Evolutionary conservation across 2,113 vertebrate genomes (phyloP).

Genomic region (Drymodes brunneopygia): DNA sequence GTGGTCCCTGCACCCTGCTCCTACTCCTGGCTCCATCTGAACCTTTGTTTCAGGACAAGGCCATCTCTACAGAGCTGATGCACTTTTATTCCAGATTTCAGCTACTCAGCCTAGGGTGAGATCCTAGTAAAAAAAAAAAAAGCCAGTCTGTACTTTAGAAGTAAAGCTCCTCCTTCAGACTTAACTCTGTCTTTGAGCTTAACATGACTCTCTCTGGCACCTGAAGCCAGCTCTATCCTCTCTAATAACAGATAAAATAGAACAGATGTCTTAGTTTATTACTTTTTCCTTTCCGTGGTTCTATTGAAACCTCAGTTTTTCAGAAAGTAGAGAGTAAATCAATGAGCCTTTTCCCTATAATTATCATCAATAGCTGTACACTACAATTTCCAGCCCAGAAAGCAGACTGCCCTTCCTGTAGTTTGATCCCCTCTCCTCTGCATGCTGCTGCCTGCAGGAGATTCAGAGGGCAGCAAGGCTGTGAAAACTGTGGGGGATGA

Average conservation of each 20-base stretch:
- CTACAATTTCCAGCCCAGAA: not conserved
- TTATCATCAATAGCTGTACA: not conserved
- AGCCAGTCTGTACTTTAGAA: not conserved
- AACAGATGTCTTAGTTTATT: not conserved
- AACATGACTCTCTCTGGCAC: not conserved
- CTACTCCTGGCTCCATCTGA: not conserved
- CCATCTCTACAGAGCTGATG: not conserved
- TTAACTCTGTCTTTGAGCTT: not conserved
- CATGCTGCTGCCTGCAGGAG: not conserved
- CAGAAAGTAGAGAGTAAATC: not conserved
- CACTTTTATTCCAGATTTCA: not conserved
- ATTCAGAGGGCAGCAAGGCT: not conserved
- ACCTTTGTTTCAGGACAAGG: not conserved
- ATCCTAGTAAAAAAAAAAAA: not conserved
- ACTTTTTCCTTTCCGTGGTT: not conserved
- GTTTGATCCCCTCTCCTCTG: not conserved
- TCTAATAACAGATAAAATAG: not conserved
- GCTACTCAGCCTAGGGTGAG: not conserved
- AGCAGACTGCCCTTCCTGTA: not conserved
- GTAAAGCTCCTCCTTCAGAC: not conserved
- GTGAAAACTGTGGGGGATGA: conserved; percentile 8
- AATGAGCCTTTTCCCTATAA: not conserved
- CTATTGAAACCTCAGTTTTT: not conserved
- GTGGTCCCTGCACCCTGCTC: not conserved
- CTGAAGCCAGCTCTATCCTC: not conserved